Percentiles rank a stretch among this genome's conserved stretches.
These are phyloP conservation scores for Nerophis ophidion DNA, from an alignment of 2,113 vertebrate species.

Conservation along the genomic window DNA sequence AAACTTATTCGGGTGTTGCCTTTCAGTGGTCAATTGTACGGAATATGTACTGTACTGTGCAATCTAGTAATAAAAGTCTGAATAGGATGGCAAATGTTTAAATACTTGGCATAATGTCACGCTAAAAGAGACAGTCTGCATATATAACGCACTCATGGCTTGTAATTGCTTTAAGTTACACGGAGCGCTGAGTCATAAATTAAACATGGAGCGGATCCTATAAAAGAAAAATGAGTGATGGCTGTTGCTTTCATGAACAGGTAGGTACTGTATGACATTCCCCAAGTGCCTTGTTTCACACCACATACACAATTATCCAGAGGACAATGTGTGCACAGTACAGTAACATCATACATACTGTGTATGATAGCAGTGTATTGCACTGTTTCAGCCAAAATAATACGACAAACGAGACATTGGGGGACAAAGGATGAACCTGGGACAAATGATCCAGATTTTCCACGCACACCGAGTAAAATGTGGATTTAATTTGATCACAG, in stretches of 20 bases:
- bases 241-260: conserved; percentile 48
- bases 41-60: too few species aligned
- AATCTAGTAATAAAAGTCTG: too few species aligned
- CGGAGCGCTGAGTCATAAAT: conserved; percentile 60
- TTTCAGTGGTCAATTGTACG: too few species aligned
- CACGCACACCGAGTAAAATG: neutral
- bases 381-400: neutral
- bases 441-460: neutral
- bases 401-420: neutral
- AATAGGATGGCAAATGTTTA: conserved; percentile 60
- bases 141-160: conserved; percentile 68
- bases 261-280: conserved; percentile 46
- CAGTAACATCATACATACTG: neutral
- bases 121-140: conserved; percentile 50
- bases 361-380: neutral
- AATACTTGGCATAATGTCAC: conserved; percentile 53
- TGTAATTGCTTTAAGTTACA: conserved; percentile 67
- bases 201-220: conserved; percentile 43
- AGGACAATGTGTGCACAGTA: neutral
- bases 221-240: conserved; percentile 39
- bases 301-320: conserved; percentile 6
- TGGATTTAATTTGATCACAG: conserved; percentile 1
- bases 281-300: conserved; percentile 16
- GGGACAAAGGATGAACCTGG: neutral
- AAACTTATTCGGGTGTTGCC: too few species aligned